Percentiles rank a stretch among this genome's conserved stretches.
These are phyloP conservation scores for Saxidomus purpurata DNA, from an alignment of 1,140 invertebrate genomes.

Conservation along the genomic window DNA sequence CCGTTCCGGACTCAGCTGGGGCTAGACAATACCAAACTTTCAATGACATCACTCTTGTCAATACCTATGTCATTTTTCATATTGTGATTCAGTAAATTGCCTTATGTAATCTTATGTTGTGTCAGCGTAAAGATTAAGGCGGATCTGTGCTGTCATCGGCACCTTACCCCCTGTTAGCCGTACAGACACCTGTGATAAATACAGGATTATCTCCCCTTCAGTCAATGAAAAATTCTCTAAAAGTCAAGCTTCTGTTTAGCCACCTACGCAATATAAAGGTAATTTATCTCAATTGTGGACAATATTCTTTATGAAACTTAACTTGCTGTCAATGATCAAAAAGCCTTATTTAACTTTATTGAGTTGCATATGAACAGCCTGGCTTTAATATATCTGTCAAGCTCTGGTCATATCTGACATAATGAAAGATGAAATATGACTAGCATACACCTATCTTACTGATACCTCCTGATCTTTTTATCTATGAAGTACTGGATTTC, in stretches of 20 bases:
- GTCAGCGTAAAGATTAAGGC: slow-evolving; percentile 15
- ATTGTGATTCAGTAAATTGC: slow-evolving; percentile 17
- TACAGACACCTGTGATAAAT: slow-evolving; percentile 26
- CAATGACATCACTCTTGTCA: background rate
- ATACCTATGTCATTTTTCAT: background rate
- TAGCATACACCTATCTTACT: background rate
- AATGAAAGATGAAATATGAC: background rate
- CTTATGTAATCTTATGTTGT: slow-evolving; percentile 14
- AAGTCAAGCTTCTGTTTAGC: background rate
- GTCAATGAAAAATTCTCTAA: slow-evolving; percentile 10
- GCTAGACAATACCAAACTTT: background rate
- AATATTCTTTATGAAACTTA: slow-evolving; percentile 21
- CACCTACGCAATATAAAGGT: background rate
- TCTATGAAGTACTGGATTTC: background rate
- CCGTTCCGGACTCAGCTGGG: background rate
- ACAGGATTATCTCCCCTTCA: slow-evolving; percentile 33
- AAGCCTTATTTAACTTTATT: slow-evolving; percentile 8
- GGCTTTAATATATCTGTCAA: slow-evolving; percentile 25
- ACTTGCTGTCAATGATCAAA: slow-evolving; percentile 29
- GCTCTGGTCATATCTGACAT: background rate
- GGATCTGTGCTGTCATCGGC: slow-evolving; percentile 14
- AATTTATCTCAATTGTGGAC: slow-evolving; percentile 6
- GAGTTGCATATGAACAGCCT: slow-evolving; percentile 29
- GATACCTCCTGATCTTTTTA: background rate
- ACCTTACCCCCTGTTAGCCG: slow-evolving; percentile 13